Evolutionary conservation across 2,113 vertebrate species (phyloP), one percentile per base, ranked within the genome.

Genomic region (Lophius piscatorius): DNA sequence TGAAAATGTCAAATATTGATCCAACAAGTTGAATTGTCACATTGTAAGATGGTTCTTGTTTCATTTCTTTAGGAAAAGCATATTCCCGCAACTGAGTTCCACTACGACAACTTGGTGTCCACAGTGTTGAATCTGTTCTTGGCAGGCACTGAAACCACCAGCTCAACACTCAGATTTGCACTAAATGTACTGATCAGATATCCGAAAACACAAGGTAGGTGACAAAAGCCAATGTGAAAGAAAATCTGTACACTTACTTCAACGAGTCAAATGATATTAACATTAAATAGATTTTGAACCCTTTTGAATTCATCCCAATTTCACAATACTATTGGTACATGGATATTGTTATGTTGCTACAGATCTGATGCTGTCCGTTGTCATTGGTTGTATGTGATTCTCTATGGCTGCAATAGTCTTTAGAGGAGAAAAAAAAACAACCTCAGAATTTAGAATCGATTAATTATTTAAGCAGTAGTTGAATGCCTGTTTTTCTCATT

Each of bases 81-180:
- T 14, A 54, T 72, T 22, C 55, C 69, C 20, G 49, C 67, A n/a
- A 85, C 83, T 28, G 84, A 89, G 44, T 93, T 92, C 61, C 74
- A 85, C 31, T 47, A 80, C 56, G 73, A 93, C 0, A 91, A 85
- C 1, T 6, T 91, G 72, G 55, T 84, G 29, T 80, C 82, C 21
- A 92, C 74, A 0, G 86, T 88, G 1, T 22, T 87, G 3, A 90
- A 89, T 50, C 81, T 91, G 33, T 93, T 85, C 60, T 66, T 90
- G 5, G 85, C 88, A 4, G 88, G 90, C 65, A 93, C 88, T 0
- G 83, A 93, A 63, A 91, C 90, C 14, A 89, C 84, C 12, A 92
- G 91, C 69, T 91, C 80, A 44, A 92, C 90, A 4, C 31, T 93
- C 35, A 68, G 71, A 78, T 91, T 80, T 5, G 65, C 63, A 5